phyloP scores from a whole-genome alignment of 2,797 vertebrate species.

The Cynopterus sphinx region DNA sequence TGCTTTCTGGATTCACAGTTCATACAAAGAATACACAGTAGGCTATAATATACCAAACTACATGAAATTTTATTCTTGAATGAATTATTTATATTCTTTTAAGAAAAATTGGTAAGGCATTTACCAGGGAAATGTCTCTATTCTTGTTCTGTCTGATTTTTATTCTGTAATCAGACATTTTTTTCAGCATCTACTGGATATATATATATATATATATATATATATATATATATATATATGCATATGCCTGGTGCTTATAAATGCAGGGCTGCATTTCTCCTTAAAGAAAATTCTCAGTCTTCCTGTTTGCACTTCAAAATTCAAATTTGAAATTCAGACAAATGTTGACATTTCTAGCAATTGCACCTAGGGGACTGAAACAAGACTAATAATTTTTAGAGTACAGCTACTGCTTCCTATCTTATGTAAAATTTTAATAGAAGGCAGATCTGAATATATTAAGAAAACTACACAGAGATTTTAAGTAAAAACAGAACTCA shows the following conservation, averaged over 20 bases:
- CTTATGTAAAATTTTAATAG: not conserved
- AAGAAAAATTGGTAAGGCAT: constrained; percentile 54
- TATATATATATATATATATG: no score
- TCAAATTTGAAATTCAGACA: constrained; percentile 12
- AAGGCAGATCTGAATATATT: not conserved
- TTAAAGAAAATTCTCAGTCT: not conserved
- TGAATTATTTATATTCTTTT: constrained; percentile 51
- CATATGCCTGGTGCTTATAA: not conserved
- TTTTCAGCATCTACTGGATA: not conserved
- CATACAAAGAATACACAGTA: constrained; percentile 9
- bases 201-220: no score
- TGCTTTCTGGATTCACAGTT: constrained; percentile 58
- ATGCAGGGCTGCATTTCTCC: not conserved
- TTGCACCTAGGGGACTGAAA: not conserved
- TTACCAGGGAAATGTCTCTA: constrained; percentile 56
- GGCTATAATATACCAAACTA: constrained; percentile 19
- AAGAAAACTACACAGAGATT: not conserved
- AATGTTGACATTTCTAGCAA: not conserved
- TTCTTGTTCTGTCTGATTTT: constrained; percentile 61
- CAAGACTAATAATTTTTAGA: not conserved
- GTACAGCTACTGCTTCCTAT: not conserved
- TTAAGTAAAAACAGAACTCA: not conserved
- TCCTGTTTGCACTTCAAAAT: not conserved
- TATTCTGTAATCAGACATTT: constrained; percentile 5
- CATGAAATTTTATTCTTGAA: constrained; percentile 68